A percentile compares a stretch with the other conserved stretches of the same genome.
Evolutionary conservation across 2,888 invertebrate genomes (phyloP).

Genomic region (Macrophya alboannulata): DNA sequence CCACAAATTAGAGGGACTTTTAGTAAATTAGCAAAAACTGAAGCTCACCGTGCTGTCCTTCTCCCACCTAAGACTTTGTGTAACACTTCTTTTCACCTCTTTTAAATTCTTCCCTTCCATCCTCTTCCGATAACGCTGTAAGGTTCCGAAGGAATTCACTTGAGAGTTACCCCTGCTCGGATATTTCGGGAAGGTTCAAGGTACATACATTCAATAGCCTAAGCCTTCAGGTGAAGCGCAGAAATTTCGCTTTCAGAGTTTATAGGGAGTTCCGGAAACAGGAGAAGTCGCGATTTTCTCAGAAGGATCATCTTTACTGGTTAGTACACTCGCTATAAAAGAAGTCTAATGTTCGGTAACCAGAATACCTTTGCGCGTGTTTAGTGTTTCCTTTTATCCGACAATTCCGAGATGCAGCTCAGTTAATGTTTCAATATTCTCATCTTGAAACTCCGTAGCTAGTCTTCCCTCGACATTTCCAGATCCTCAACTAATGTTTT

Average conservation of each 20-base stretch:
- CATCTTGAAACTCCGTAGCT: not conserved
- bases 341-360: not conserved
- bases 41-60: not conserved
- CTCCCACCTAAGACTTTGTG: not conserved
- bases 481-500: not conserved
- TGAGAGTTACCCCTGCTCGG: not conserved
- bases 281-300: not conserved
- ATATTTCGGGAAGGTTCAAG: not conserved
- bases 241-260: constrained; percentile 21
- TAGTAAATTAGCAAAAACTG: constrained; percentile 64
- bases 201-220: not conserved
- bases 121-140: no score
- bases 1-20: constrained; percentile 60
- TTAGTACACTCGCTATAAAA: not conserved
- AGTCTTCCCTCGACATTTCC: not conserved
- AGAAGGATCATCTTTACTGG: not conserved
- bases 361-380: not conserved
- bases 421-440: constrained; percentile 28
- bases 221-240: not conserved
- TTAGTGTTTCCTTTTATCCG: not conserved
- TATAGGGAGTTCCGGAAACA: not conserved
- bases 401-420: not conserved
- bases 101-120: not conserved
- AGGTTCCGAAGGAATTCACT: not conserved
- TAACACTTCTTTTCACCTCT: not conserved